Evolutionary conservation across 2,888 invertebrate genomes (phyloP).

Genomic region (Volucella inflata): DNA sequence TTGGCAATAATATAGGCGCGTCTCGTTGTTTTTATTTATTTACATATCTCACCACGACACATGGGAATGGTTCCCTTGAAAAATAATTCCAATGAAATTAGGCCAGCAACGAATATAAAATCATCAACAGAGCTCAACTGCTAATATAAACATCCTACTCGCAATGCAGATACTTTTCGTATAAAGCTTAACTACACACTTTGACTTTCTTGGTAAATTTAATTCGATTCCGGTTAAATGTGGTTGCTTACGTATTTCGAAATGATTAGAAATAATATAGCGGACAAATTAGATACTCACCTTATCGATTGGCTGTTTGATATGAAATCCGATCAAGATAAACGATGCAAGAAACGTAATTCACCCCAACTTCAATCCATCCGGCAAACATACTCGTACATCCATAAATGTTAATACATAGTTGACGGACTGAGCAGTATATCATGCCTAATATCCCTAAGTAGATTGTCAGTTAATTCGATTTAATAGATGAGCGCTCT

Average conservation of each 20-base stretch:
- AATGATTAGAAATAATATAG: too few species aligned
- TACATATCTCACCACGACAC: neutral
- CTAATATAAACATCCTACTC: neutral
- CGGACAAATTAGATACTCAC: neutral
- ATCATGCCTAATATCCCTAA: too few species aligned
- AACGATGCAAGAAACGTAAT: neutral
- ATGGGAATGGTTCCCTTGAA: neutral
- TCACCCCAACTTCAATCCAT: neutral
- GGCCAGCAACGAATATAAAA: neutral
- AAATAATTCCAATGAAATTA: neutral
- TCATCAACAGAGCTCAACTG: neutral
- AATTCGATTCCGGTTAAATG: neutral
- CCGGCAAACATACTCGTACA: too few species aligned
- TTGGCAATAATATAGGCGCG: too few species aligned
- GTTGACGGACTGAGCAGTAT: too few species aligned
- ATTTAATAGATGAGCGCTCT: too few species aligned
- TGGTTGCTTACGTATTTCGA: neutral
- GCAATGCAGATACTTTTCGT: too few species aligned
- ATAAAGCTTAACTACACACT: neutral
- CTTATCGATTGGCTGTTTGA: constrained; percentile 28
- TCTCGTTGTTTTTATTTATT: neutral
- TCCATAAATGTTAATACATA: too few species aligned
- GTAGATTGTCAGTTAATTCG: too few species aligned
- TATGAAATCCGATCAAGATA: constrained; percentile 31
- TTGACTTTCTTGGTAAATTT: neutral